Evolutionary conservation across 2,888 invertebrate species (phyloP), one percentile per base, ranked within the genome.

Genomic region (Gandaritis pyraliata): DNA sequence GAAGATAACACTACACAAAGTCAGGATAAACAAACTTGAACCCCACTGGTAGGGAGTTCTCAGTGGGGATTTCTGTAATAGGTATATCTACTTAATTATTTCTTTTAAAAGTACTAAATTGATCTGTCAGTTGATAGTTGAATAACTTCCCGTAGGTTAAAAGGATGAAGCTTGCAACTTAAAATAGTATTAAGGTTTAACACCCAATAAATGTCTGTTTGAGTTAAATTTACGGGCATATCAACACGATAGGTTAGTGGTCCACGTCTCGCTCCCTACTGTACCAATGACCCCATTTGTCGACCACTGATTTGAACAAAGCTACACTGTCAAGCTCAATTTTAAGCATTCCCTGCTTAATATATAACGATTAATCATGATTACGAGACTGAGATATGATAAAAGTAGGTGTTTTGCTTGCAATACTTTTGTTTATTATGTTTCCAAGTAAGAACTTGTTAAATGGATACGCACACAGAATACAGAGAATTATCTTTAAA

Each of bases 271-370:
- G 47, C 60, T 54, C 64, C 65, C 64, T 60, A 59, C 65, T 64
- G 68, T 60, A 61, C 70, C 69, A 61, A 71, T 71, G 77, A 76
- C 73, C 72, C 65, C 72, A 68, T 74, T 76, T 52, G 46, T 38
- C 46, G 58, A 51, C 18, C 7, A 8, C 59, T 60, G 16, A 52
- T 58, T 49, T 65, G 55, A 58, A 60, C 60, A 68, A 56, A 47
- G 58, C 63, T 61, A 67, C 68, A 66, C 63, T 67, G 67, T 68
- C 46, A 64, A 64, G 64, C 68, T 66, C 43, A 49, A 46, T 60
- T 43, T 12, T 45, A 48, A 49, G 29, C 46, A 51, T 58, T 39
- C 30, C 52, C 52, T 39, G 13, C 10, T 58, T 43, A 55, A 8
- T 18, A 23, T 58, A 36, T 39, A 13, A 47, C n/a, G 13, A 33